Percentiles rank a stretch among this genome's conserved stretches.
Conservation (phyloP, 2,797 vertebrate genomes). For the Enteromius afrohamiltoni region DNA sequence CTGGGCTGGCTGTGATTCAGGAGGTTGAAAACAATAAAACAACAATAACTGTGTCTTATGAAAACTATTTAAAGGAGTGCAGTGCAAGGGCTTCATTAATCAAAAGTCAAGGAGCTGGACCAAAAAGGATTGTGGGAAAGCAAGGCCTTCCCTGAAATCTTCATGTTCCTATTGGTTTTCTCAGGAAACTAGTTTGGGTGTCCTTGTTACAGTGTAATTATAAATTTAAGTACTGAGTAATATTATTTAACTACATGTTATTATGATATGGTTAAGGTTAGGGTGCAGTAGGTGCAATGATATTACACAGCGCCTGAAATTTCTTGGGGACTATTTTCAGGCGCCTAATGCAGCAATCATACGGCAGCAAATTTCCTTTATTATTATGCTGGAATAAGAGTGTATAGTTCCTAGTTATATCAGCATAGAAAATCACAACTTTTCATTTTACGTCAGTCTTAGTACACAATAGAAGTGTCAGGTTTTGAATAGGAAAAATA, state of each 20-base stretch:
- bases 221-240: background rate
- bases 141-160: background rate
- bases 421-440: too few relatives aligned
- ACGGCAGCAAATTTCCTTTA: too few relatives aligned
- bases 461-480: too few relatives aligned
- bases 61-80: constrained; percentile 63
- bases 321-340: too few relatives aligned
- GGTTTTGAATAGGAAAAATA: too few relatives aligned
- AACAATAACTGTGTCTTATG: constrained; percentile 66
- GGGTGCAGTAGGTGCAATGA: too few relatives aligned
- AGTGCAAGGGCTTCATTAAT: constrained; percentile 62
- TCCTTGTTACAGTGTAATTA: background rate
- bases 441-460: too few relatives aligned
- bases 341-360: too few relatives aligned
- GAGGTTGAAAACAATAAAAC: constrained; percentile 70
- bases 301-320: too few relatives aligned
- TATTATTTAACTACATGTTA: background rate
- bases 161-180: constrained; percentile 17
- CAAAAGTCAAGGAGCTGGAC: constrained; percentile 52
- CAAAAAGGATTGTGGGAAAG: constrained; percentile 48
- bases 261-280: background rate
- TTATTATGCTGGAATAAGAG: too few relatives aligned
- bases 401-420: too few relatives aligned
- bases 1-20: constrained; percentile 51
- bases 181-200: background rate